Percentiles rank a stretch among this genome's conserved stretches.
Conservation (phyloP, 2,888 invertebrate species). For the Pteria penguin region DNA sequence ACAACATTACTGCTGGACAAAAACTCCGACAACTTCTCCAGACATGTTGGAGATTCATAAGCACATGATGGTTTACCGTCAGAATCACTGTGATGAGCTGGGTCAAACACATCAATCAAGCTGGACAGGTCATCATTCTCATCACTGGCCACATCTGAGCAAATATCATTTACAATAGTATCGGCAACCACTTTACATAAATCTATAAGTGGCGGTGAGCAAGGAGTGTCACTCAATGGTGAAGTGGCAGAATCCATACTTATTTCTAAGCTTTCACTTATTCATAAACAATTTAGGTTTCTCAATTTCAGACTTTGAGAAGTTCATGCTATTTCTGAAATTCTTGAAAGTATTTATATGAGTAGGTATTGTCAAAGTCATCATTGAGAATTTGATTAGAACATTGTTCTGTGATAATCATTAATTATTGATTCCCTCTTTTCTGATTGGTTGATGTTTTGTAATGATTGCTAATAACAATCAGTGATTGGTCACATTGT, state of each 20-base stretch:
- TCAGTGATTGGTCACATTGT: background rate
- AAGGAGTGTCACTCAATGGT: background rate
- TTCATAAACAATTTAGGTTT: background rate
- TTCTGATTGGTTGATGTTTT: background rate
- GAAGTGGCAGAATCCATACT: background rate
- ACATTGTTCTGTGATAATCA: background rate
- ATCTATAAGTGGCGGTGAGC: background rate
- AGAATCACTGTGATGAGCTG: background rate
- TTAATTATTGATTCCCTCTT: background rate
- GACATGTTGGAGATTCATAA: background rate
- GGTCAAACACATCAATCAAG: background rate
- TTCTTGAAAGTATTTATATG: background rate
- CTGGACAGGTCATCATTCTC: conserved; percentile 25
- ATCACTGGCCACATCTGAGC: background rate
- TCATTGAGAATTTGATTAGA: background rate
- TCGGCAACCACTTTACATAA: conserved; percentile 12
- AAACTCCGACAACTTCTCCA: background rate
- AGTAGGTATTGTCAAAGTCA: background rate
- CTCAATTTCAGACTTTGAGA: background rate
- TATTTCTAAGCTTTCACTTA: background rate
- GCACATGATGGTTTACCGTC: background rate
- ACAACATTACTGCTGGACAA: background rate
- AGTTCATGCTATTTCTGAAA: background rate
- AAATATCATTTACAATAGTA: conserved; percentile 11
- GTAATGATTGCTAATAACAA: background rate